Base-by-base conservation (phyloP, 2,888 invertebrate genomes). In the Noctua janthe region DNA sequence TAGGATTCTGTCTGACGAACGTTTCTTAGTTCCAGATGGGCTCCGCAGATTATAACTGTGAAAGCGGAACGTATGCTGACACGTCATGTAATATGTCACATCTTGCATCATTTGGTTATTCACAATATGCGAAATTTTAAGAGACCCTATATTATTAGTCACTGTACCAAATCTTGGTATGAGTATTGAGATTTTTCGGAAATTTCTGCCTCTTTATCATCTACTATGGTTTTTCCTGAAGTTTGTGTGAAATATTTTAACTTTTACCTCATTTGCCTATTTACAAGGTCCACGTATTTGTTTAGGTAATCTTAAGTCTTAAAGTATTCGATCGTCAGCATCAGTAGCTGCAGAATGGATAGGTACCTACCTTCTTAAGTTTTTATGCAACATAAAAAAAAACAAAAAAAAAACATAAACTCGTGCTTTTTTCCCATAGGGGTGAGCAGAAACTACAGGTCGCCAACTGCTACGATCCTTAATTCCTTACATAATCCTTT, bases 41-140 rank as follows among this genome's bases (percentile, higher is more conserved):
- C 7, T 80, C 3, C 59, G 66, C 71, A 69, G 71, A 79, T 87
- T 39, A 66, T 66, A 29, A 51, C 54, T 66, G 84, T 64, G 76
- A 84, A 85, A 85, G 87, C 74, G 70, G 11, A 67, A 76, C 67
- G 74, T 70, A 35, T 67, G 83, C 35, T 66, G 74, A 74, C 71
- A 72, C 74, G 71, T 76, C 64, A 72, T 64, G 71, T 74, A 74
- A 73, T 84, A 80, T 77, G 87, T 84, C 76, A 77, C 35, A 39
- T 76, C 56, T 84, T 84, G 71, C 84, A 83, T 72, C 56, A 84
- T 74, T 66, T 39, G 51, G 56, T 85, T 85, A 81, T 69, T 81
- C 81, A 73, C 56, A 59, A 75, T 72, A n/a, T 71, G 56, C 64
- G n/a, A 74, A 74, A 73, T 79, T 59, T 77, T 62, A 59, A 11